Evolutionary conservation across 2,888 invertebrate genomes (phyloP).

Genomic region (Erpobdella octoculata): DNA sequence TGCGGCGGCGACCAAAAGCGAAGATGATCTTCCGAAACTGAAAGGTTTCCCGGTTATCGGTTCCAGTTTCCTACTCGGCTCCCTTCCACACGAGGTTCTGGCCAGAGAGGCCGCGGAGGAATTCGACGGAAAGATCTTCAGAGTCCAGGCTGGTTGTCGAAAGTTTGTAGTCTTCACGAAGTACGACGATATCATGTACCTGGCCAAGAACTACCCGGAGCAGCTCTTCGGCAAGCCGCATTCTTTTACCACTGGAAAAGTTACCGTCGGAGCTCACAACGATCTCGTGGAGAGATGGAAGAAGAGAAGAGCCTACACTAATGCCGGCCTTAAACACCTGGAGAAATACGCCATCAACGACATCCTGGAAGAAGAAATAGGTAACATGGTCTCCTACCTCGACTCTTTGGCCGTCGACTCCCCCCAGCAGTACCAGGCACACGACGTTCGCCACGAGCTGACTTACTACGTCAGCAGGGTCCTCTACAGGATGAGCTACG

Average conservation of each 20-base stretch:
- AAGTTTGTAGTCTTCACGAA: conserved; percentile 21
- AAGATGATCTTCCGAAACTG: conserved; percentile 15
- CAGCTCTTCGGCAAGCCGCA: conserved; percentile 26
- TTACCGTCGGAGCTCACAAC: conserved; percentile 27
- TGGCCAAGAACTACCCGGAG: conserved; percentile 23
- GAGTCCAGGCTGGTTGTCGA: conserved; percentile 19
- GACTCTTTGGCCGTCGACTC: not conserved
- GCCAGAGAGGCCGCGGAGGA: conserved; percentile 12
- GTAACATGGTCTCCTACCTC: conserved; percentile 12
- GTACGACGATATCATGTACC: conserved; percentile 3
- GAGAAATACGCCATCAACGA: conserved; percentile 21
- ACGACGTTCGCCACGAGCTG: conserved; percentile 19
- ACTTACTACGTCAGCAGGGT: conserved; percentile 25
- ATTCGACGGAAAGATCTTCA: conserved; percentile 17
- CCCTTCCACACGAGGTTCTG: conserved; percentile 23
- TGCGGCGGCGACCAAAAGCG: not conserved
- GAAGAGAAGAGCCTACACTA: conserved; percentile 26
- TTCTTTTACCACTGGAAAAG: conserved; percentile 23
- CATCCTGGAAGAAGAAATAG: conserved; percentile 20
- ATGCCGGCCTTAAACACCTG: conserved; percentile 28
- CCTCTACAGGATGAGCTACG: conserved; percentile 24
- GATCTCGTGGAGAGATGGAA: conserved; percentile 27
- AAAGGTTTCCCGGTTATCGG: conserved; percentile 21
- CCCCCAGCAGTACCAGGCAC: not conserved
- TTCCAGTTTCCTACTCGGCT: conserved; percentile 9